These are phyloP conservation scores for Punctoribates punctum DNA, from an alignment of 2,888 invertebrate species.

Conservation along the genomic window DNA sequence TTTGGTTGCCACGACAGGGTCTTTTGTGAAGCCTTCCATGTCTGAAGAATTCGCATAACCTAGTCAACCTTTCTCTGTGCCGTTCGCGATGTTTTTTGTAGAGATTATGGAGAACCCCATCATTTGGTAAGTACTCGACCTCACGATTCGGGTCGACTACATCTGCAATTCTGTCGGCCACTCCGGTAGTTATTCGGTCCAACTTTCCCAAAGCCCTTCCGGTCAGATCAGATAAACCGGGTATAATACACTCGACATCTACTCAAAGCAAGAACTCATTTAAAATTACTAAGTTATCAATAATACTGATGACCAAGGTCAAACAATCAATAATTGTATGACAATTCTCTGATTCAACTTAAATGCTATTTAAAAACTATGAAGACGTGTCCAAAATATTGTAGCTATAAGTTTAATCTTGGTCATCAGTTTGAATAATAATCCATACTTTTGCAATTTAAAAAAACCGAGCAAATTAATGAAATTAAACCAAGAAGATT, in stretches of 20 bases:
- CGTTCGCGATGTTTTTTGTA: conserved; percentile 22
- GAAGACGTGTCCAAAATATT: no score
- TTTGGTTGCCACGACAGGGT: conserved; percentile 21
- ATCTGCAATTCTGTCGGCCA: background rate
- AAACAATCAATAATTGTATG: no score
- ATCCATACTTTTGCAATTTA: no score
- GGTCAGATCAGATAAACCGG: background rate
- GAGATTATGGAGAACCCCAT: background rate
- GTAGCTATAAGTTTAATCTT: no score
- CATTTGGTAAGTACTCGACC: background rate
- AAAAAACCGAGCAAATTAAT: no score
- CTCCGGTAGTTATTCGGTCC: background rate
- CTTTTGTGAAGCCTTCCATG: conserved; percentile 31
- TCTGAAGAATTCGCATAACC: conserved; percentile 36
- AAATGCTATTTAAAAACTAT: no score
- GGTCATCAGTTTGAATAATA: no score
- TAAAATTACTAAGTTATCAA: no score
- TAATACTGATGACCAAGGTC: no score
- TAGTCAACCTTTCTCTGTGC: conserved; percentile 1
- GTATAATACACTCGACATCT: background rate
- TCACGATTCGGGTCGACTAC: background rate
- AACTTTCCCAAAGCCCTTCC: background rate
- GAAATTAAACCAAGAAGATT: no score
- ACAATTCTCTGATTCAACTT: no score
- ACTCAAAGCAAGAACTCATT: background rate